Evolutionary conservation across 1,140 invertebrate genomes (phyloP).

Genomic region (Scaptomyza graminum): DNA sequence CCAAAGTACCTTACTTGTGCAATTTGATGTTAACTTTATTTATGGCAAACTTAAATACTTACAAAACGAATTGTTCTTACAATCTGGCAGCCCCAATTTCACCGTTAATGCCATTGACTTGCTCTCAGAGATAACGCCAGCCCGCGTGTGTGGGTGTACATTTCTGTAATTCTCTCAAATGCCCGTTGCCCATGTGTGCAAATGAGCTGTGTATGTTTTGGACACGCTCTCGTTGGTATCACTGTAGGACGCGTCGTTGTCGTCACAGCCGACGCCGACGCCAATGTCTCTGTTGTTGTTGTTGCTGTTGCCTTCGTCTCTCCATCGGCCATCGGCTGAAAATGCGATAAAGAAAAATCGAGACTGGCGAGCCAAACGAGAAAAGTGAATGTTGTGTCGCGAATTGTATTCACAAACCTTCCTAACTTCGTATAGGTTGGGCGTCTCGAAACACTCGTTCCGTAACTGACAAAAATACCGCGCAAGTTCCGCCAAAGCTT

Average conservation of each 20-base stretch:
- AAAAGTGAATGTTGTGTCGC: slow-evolving; percentile 82
- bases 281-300: slow-evolving; percentile 14
- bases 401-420: slow-evolving; percentile 76
- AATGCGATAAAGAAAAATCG: slow-evolving; percentile 82
- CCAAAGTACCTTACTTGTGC: no score
- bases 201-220: slow-evolving; percentile 36
- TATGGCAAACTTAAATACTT: background rate
- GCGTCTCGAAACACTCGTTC: slow-evolving; percentile 65
- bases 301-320: slow-evolving; percentile 18
- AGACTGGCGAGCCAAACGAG: slow-evolving; percentile 59
- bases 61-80: background rate
- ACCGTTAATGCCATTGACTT: slow-evolving; percentile 10
- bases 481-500: slow-evolving; percentile 45
- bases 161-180: slow-evolving; percentile 1
- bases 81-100: background rate
- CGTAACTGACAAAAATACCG: slow-evolving; percentile 37
- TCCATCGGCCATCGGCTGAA: slow-evolving; percentile 41
- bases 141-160: slow-evolving; percentile 1
- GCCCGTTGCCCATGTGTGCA: slow-evolving; percentile 2
- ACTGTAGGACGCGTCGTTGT: slow-evolving; percentile 40
- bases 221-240: slow-evolving; percentile 43
- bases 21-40: no score
- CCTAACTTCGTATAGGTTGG: slow-evolving; percentile 77
- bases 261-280: slow-evolving; percentile 26
- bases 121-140: slow-evolving; percentile 10